These are phyloP conservation scores for Carterocephalus palaemon DNA, from an alignment of 2,888 invertebrate genomes.

Conservation along the genomic window DNA sequence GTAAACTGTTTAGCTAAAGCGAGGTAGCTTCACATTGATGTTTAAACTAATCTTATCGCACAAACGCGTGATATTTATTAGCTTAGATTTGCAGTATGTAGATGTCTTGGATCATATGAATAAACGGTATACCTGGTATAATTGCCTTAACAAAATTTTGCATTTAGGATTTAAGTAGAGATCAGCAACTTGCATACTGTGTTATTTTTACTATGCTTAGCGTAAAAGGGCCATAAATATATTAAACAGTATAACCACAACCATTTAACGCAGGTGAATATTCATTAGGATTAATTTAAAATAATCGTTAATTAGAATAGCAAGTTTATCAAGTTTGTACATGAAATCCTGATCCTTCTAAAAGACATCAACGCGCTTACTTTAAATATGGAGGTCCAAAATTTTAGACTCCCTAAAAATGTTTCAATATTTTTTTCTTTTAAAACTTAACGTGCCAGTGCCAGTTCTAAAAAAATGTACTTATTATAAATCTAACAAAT, in stretches of 20 bases:
- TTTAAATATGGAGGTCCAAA: conserved; percentile 29
- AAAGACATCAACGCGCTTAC: conserved; percentile 72
- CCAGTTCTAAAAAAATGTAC: no score
- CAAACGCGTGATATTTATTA: conserved; percentile 14
- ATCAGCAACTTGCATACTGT: no score
- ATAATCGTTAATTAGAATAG: neutral
- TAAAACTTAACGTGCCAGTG: no score
- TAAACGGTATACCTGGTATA: neutral
- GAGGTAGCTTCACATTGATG: conserved; percentile 6
- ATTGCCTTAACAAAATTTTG: neutral
- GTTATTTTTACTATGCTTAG: no score
- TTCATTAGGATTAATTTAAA: no score
- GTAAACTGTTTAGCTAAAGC: no score
- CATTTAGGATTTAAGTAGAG: no score
- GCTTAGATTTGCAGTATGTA: conserved; percentile 11
- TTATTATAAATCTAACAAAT: no score
- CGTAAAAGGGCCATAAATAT: no score
- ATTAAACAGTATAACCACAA: no score
- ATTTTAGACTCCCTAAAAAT: conserved; percentile 10
- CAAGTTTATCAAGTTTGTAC: neutral
- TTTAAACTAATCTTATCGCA: conserved; percentile 19
- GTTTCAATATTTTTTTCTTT: neutral
- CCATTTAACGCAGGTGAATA: no score
- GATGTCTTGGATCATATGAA: neutral
- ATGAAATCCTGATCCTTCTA: conserved; percentile 29